Base-by-base conservation (phyloP, 1,140 invertebrate genomes). In the Dendroctonus ponderosae region DNA sequence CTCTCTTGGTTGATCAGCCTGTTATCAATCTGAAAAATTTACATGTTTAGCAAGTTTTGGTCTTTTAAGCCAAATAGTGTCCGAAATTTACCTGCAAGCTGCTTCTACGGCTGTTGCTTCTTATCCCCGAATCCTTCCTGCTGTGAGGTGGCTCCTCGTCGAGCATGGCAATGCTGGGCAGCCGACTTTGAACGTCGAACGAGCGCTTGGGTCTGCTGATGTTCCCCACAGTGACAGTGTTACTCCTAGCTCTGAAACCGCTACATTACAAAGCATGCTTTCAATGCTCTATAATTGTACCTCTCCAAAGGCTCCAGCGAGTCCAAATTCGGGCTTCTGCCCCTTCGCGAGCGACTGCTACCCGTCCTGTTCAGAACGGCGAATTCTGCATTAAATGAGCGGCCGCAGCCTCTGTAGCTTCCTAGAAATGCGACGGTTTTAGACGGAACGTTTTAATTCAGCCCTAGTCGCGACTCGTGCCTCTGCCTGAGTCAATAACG, bases 91-190 rank as follows among this genome's bases (percentile, higher is more conserved):
- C 90, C 85, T 92, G 90, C 75, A 93, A 91, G 74, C 91, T 93
- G 69, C 91, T 92, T 62, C 91, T 81, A 0, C 91, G 82, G 70
- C 91, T 93, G 50, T 90, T 92, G 75, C 91, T 93, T 66, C 88
- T 85, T 63, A 93, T 93, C 5, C 91, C 91, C 0, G 91, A 93
- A 79, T 94, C 91, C 81, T 94, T 94, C 62, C 91, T 84, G 70
- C 90, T 92, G 46, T 90, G 84, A 82, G 79, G 88, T 89, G 59
- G 88, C 78, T 67, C 80, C 75, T 91, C 89, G 54, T 89, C 86
- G n/a, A 78, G 42, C n/a, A 73, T 64, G 6, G 67, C 65, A 44
- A 74, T 68, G 62, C 72, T 73, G 50, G 77, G 73, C 50, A 78
- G 61, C 50, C 70, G 65, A 46, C 79, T 66, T 74, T 73, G 65